These are phyloP conservation scores for Lethenteron reissneri DNA, from an alignment of 2,113 vertebrate genomes.

Conservation along the genomic window DNA sequence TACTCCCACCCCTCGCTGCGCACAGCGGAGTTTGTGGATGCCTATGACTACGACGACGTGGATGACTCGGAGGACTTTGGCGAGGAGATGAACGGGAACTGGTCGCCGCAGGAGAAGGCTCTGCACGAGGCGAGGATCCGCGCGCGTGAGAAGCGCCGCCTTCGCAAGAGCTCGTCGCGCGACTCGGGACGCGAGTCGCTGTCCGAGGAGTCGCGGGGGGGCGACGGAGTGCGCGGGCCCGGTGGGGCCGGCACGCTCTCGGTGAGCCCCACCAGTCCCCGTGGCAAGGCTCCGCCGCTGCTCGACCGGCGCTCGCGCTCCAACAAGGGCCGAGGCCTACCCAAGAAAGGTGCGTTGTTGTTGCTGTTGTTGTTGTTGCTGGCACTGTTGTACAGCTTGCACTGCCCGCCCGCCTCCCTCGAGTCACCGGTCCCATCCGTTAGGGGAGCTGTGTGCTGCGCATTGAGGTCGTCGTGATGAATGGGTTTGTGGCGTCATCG, in stretches of 20 bases:
- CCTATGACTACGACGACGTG: slow-evolving; percentile 32
- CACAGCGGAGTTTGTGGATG: too few relatives aligned
- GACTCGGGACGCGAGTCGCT: slow-evolving; percentile 88
- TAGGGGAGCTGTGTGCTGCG: too few relatives aligned
- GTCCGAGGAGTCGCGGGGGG: slow-evolving; percentile 36
- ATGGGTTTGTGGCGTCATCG: too few relatives aligned
- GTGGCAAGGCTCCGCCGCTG: slow-evolving; percentile 35
- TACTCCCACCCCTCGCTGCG: too few relatives aligned
- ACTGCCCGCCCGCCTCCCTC: too few relatives aligned
- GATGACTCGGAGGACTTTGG: slow-evolving; percentile 27
- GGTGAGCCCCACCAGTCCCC: slow-evolving; percentile 55
- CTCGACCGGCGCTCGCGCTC: slow-evolving; percentile 65
- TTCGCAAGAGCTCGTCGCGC: slow-evolving; percentile 81
- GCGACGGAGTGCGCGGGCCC: neutral
- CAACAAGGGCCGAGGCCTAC: slow-evolving; percentile 75
- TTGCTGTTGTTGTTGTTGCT: neutral
- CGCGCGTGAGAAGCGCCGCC: slow-evolving; percentile 65
- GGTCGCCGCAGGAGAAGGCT: slow-evolving; percentile 47
- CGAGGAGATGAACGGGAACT: slow-evolving; percentile 72
- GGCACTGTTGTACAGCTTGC: too few relatives aligned
- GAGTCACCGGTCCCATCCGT: too few relatives aligned
- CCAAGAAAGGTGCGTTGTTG: slow-evolving; percentile 67
- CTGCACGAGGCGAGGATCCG: slow-evolving; percentile 78
- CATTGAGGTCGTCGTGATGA: too few relatives aligned
- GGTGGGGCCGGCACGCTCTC: neutral